phyloP scores from a whole-genome alignment of 2,888 invertebrate genomes.

The Stegana nigrithorax region DNA sequence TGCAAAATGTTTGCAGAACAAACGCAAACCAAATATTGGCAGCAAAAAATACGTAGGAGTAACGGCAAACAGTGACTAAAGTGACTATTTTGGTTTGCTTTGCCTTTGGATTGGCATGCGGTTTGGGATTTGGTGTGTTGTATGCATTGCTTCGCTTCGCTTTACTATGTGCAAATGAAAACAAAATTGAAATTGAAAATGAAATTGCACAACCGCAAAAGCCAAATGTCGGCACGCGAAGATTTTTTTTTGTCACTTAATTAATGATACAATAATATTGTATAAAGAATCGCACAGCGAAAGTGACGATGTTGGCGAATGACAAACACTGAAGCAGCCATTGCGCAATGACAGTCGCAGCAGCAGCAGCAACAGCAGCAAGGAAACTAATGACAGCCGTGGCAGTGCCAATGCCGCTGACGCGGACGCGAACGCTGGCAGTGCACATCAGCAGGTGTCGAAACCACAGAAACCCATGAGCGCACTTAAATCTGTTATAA shows the following conservation, averaged over 20 bases:
- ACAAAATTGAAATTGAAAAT: background rate
- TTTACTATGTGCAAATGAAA: background rate
- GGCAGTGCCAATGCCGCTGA: background rate
- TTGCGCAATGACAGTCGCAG: conserved; percentile 33
- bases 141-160: too few species aligned
- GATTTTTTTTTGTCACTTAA: conserved; percentile 11
- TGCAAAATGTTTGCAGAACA: background rate
- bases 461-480: background rate
- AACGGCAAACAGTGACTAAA: too few species aligned
- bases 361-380: background rate
- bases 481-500: background rate
- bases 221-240: conserved; percentile 47
- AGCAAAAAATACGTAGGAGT: too few species aligned
- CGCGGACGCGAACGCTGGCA: too few species aligned
- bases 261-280: background rate
- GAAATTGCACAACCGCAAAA: too few species aligned
- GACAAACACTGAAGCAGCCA: conserved; percentile 21
- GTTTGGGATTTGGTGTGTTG: too few species aligned
- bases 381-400: conserved; percentile 54
- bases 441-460: background rate
- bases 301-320: conserved; percentile 1
- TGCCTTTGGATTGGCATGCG: too few species aligned
- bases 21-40: too few species aligned
- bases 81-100: too few species aligned
- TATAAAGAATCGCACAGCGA: background rate